Percentiles rank a stretch among this genome's conserved stretches.
phyloP scores from a whole-genome alignment of 1,140 invertebrate species.

The Pemphigus obesinymphae region DNA sequence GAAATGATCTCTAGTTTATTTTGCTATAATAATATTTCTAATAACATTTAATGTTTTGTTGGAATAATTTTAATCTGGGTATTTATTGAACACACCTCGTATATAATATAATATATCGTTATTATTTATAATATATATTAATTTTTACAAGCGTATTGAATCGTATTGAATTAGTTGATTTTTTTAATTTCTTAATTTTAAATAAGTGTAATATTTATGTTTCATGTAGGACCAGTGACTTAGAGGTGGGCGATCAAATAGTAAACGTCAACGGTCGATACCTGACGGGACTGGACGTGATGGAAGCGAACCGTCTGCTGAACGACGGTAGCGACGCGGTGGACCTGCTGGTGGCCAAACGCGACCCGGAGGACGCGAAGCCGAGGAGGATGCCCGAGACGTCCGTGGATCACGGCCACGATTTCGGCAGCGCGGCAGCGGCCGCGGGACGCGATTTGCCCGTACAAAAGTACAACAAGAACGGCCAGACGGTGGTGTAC shows the following conservation, averaged over 20 bases:
- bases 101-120: no score
- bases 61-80: no score
- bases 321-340: constrained; percentile 62
- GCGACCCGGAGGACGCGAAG: constrained; percentile 49
- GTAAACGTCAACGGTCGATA: constrained; percentile 75
- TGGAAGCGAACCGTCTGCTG: constrained; percentile 69
- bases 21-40: no score
- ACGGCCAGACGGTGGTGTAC: not conserved
- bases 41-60: no score
- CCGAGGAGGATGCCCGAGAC: constrained; percentile 59
- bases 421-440: not conserved
- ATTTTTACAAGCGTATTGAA: no score
- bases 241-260: constrained; percentile 75
- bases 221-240: constrained; percentile 63
- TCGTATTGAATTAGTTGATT: no score
- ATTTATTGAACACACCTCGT: no score
- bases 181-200: no score
- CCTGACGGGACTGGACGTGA: constrained; percentile 67
- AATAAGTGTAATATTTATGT: no score
- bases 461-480: constrained; percentile 12
- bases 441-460: not conserved
- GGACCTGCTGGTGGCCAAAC: constrained; percentile 52
- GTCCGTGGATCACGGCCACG: constrained; percentile 27
- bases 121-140: no score
- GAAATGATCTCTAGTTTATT: no score